Evolutionary conservation across 2,888 invertebrate genomes (phyloP).

Genomic region (Parnassius smintheus): DNA sequence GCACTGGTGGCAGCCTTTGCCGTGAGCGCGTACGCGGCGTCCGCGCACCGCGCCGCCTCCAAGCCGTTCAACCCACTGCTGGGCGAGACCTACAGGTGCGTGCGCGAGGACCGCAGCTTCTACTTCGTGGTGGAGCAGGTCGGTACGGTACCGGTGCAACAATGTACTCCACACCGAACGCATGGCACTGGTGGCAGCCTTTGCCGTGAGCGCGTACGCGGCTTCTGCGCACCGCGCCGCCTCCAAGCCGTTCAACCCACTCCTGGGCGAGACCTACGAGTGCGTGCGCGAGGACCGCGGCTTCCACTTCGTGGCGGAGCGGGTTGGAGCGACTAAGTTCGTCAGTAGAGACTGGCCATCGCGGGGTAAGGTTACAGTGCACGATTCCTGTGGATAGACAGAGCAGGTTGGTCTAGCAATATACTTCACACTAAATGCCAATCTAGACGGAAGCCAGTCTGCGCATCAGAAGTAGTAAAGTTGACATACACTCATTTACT

Average conservation of each 20-base stretch:
- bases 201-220: constrained; percentile 49
- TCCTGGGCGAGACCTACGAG: constrained; percentile 91
- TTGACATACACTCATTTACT: no score
- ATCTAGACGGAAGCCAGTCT: no score
- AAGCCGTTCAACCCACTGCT: constrained; percentile 93
- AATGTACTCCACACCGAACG: no score
- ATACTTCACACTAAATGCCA: no score
- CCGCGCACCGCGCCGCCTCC: constrained; percentile 88
- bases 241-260: constrained; percentile 92
- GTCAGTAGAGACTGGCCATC: no score
- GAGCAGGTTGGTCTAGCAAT: no score
- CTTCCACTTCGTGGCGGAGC: constrained; percentile 89
- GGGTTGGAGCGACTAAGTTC: constrained; percentile 65
- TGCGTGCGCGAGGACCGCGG: constrained; percentile 88
- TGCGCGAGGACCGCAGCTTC: constrained; percentile 89
- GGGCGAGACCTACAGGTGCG: constrained; percentile 91
- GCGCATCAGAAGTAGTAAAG: no score
- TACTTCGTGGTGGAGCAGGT: constrained; percentile 90
- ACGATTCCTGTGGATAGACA: no score
- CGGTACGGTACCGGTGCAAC: no score
- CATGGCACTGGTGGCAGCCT: no score
- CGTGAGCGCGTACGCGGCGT: constrained; percentile 63
- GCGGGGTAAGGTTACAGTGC: no score
- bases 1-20: no score
- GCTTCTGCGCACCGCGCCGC: constrained; percentile 88